Evolutionary conservation across 2,113 vertebrate species (phyloP), one percentile per base, ranked within the genome.

Genomic region (Syngnathus scovelli): DNA sequence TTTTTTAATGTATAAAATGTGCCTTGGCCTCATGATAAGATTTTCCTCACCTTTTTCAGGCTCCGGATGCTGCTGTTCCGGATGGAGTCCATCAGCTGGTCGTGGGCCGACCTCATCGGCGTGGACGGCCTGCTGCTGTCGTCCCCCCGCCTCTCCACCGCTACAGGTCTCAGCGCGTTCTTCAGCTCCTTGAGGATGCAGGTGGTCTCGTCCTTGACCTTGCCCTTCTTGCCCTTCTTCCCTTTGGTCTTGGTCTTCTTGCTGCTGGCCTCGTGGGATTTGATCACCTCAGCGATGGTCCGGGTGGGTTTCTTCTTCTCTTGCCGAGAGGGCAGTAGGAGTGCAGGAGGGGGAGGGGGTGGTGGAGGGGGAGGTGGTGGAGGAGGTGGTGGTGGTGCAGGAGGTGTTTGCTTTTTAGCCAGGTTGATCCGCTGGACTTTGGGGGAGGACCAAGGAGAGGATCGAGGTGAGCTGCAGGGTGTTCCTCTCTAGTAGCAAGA

Each of bases 31-130:
- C 7, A 12, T 13, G 7, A 4, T 23, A 21, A 23, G 6, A 10
- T 13, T 51, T 19, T 18, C 60, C 94, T 94, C 74, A 96, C 97
- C 91, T 83, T 85, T 80, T 58, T 90, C 54, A 99, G 87, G 37
- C 87, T 89, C 75, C 85, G 90, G 15, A 94, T 61, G 83, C 86
- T 96, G 90, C 94, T 95, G 61, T 60, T 82, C 39, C 94, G 92
- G 74, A 99, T 99, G 16, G 94, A 91, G 66, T 95, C 93, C 97
- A 99, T 98, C 49, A 99, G 93, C 73, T 93, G 93, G 69, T 96
- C 94, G 6, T 94, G 97, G 41, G 92, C 90, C 0, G 95, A 96
- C 66, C 93, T 92, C 78, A 94, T 90, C 0, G 97, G 97, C 0
- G 96, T 98, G 21, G 96, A 93, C 0, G 96, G 96, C 66, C 95